Conservation (phyloP, 2,113 vertebrate species). For the Pao palembangensis region DNA sequence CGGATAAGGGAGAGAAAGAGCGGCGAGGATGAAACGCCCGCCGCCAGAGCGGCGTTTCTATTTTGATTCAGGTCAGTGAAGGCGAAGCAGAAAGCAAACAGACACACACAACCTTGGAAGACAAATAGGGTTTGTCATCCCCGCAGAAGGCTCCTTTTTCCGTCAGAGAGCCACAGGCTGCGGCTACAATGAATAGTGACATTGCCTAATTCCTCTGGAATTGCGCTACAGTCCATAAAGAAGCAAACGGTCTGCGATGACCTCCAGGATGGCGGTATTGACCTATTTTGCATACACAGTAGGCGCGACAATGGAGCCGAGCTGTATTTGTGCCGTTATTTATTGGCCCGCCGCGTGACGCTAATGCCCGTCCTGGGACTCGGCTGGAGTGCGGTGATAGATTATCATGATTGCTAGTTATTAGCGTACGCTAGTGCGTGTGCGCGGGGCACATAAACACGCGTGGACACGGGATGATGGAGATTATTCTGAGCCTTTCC, state of each 20-base stretch:
- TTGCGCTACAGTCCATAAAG: conserved; percentile 73
- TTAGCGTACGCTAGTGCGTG: conserved; percentile 28
- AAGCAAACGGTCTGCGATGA: conserved; percentile 71
- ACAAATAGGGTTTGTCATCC: conserved; percentile 76
- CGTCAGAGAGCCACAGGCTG: conserved; percentile 70
- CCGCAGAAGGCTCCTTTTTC: conserved; percentile 68
- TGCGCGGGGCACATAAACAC: background rate
- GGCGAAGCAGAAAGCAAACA: conserved; percentile 60
- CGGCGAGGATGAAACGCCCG: conserved; percentile 39
- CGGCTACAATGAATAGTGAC: conserved; percentile 71
- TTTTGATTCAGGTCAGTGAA: conserved; percentile 66
- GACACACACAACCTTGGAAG: conserved; percentile 75
- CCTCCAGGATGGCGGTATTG: conserved; percentile 75
- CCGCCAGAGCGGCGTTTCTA: conserved; percentile 46
- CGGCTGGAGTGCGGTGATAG: conserved; percentile 78
- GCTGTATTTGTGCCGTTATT: conserved; percentile 79
- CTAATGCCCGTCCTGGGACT: conserved; percentile 75
- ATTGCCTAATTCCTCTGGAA: conserved; percentile 73
- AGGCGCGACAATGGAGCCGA: conserved; percentile 65
- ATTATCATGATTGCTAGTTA: conserved; percentile 79
- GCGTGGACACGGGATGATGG: conserved; percentile 17
- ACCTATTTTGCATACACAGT: conserved; percentile 77
- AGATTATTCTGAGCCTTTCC: conserved; percentile 52
- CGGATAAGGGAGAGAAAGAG: background rate
- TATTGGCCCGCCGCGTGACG: conserved; percentile 74